phyloP scores from a whole-genome alignment of 2,113 vertebrate genomes.

The Jacana jacana region DNA sequence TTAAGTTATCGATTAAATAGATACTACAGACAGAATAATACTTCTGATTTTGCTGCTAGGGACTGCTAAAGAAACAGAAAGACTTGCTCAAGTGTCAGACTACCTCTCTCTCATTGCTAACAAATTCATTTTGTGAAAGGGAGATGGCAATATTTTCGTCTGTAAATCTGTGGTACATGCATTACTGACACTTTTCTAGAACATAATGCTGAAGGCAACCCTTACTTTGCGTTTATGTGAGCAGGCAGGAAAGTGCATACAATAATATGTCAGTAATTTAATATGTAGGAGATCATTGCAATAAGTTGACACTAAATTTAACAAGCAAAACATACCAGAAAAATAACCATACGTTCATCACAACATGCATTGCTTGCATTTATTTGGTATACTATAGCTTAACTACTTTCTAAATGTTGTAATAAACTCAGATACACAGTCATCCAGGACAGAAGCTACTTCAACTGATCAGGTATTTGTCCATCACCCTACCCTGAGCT shows the following conservation, averaged over 20 bases:
- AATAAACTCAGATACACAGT: neutral
- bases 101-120: neutral
- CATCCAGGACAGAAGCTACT: neutral
- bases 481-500: neutral
- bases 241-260: neutral
- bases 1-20: neutral
- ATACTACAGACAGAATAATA: neutral
- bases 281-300: neutral
- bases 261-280: neutral
- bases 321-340: neutral
- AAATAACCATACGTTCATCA: neutral
- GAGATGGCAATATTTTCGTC: neutral
- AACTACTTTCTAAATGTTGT: neutral
- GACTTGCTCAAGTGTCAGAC: neutral
- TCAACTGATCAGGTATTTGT: neutral
- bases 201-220: neutral
- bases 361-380: neutral
- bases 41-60: neutral
- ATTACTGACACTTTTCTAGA: neutral
- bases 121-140: neutral
- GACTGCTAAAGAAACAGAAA: neutral
- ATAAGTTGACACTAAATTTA: neutral
- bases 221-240: neutral
- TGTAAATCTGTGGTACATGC: neutral
- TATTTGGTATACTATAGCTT: neutral